Evolutionary conservation across 64 coral and sea anemone species (phyloP), one percentile per base, ranked within the genome.

Genomic region (Montipora efflorescens): DNA sequence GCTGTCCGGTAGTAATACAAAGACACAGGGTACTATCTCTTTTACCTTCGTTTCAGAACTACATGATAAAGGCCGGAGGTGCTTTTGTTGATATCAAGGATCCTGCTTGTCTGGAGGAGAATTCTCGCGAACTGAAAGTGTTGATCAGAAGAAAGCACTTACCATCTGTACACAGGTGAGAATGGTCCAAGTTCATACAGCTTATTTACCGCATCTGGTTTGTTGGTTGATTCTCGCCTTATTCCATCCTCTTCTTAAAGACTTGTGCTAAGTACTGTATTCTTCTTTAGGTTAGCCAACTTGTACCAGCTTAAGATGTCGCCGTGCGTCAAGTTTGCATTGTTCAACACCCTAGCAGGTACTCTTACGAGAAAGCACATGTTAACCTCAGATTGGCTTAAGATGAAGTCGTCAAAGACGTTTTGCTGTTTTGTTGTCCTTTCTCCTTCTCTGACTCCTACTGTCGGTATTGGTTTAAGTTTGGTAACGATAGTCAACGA

Each of bases 11-110:
- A 36, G 36, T 36, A 36, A 36, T 36, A 36, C 36, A 36, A 36
- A 36, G 36, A 57, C 53, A 57, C 53, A 6, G 53, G 53, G 11
- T 11, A 57, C 11, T 57, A 8, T 6, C 53, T 57, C 53, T 66
- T n/a, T 47, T 25, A 69, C 5, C 80, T 62, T 15, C 59, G 11
- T 66, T 66, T 13, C 43, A 88, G 92, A 77, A 87, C 10, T 92
- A 93, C 25, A 93, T 93, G 92, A 19, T 93, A 43, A 93, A 88
- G 61, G 87, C 75, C 13, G 92, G 92, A 16, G 76, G 75, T 52
- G 11, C 67, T 14, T 88, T 66, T 21, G 74, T 93, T 7, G 83
- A 93, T 57, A 36, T 93, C 18, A 93, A 68, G 6, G 77, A 93
- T 62, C 1, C 61, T 5, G 22, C 11, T 8, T 80, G 68, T 46